Evolutionary conservation across 2,888 invertebrate genomes (phyloP).

Genomic region (Ophonus ardosiacus): DNA sequence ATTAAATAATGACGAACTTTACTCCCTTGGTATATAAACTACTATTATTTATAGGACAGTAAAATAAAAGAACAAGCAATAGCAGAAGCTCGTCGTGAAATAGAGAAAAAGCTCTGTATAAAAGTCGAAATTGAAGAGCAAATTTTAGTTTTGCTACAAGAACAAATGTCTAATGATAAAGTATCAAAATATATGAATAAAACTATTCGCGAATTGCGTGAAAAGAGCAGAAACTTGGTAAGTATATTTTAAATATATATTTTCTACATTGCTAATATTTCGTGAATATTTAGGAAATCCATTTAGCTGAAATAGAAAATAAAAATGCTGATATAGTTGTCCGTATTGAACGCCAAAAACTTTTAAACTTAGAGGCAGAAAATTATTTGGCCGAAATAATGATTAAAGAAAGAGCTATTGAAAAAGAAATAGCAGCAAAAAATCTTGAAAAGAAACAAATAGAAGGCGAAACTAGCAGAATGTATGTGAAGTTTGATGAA

Average conservation of each 20-base stretch:
- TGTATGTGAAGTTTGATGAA: conserved; percentile 76
- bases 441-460: conserved; percentile 76
- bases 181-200: conserved; percentile 78
- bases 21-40: conserved; percentile 14
- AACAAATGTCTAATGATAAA: conserved; percentile 84
- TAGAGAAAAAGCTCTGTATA: conserved; percentile 76
- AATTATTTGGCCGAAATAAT: conserved; percentile 73
- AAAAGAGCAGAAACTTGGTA: conserved; percentile 75
- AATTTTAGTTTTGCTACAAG: conserved; percentile 81
- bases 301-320: conserved; percentile 78
- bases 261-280: neutral
- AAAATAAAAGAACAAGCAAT: conserved; percentile 73
- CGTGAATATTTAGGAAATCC: conserved; percentile 76
- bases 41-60: conserved; percentile 76
- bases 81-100: conserved; percentile 71
- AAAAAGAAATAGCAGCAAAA: conserved; percentile 75
- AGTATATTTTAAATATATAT: conserved; percentile 59
- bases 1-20: too few relatives aligned
- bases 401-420: conserved; percentile 73
- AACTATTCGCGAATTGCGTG: conserved; percentile 75
- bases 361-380: conserved; percentile 70
- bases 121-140: conserved; percentile 82
- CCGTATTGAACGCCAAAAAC: conserved; percentile 79
- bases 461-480: conserved; percentile 75
- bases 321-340: conserved; percentile 78